Evolutionary conservation across 2,113 vertebrate genomes (phyloP).

Genomic region (Gadus chalcogrammus): DNA sequence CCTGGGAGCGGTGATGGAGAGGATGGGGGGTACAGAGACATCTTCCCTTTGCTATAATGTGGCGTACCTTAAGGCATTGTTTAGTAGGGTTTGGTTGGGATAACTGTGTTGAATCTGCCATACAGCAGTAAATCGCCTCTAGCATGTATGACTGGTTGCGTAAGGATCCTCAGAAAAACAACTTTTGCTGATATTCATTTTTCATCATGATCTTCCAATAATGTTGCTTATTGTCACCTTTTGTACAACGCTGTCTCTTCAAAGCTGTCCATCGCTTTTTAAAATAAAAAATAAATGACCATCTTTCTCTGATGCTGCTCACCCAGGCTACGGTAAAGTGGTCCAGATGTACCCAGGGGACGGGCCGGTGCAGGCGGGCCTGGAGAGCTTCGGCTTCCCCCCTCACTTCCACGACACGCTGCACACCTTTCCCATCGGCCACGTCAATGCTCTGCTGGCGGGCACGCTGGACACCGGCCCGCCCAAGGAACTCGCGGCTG

Average conservation of each 20-base stretch:
- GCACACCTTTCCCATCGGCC: slow-evolving; percentile 90
- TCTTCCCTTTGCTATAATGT: too few species aligned
- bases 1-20: slow-evolving; percentile 91
- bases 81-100: too few species aligned
- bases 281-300: background rate
- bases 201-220: too few species aligned
- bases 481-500: slow-evolving; percentile 45
- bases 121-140: too few species aligned
- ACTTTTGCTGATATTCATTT: too few species aligned
- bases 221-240: too few species aligned
- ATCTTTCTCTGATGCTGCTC: slow-evolving; percentile 10
- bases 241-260: background rate
- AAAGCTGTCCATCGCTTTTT: background rate
- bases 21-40: slow-evolving; percentile 84
- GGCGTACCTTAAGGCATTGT: too few species aligned
- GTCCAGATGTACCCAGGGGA: slow-evolving; percentile 92
- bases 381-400: slow-evolving; percentile 93
- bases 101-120: too few species aligned
- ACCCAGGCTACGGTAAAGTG: slow-evolving; percentile 88
- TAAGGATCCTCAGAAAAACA: too few species aligned
- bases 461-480: slow-evolving; percentile 71
- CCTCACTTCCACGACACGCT: slow-evolving; percentile 80
- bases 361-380: slow-evolving; percentile 83
- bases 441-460: slow-evolving; percentile 84
- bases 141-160: too few species aligned